phyloP scores from a whole-genome alignment of 1,140 invertebrate genomes.

The Chrysoperla carnea region DNA sequence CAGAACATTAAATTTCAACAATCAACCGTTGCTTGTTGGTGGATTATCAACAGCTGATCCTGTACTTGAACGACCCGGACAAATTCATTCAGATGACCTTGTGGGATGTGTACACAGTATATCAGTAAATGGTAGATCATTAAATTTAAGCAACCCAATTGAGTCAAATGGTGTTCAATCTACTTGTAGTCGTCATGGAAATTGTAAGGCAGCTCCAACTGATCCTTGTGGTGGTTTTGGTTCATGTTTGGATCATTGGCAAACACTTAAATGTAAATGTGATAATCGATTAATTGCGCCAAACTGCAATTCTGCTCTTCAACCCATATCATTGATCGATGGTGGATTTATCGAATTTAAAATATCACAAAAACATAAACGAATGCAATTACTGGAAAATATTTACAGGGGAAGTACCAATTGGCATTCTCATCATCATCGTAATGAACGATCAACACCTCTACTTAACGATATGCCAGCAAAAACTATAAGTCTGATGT shows the following conservation, averaged over 20 bases:
- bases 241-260: constrained; percentile 72
- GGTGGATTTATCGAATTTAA: constrained; percentile 63
- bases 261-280: constrained; percentile 48
- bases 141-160: constrained; percentile 64
- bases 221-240: constrained; percentile 44
- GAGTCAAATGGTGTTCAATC: constrained; percentile 48
- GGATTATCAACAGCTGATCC: constrained; percentile 69
- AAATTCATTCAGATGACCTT: constrained; percentile 80
- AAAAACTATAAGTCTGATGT: constrained; percentile 63
- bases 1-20: constrained; percentile 85
- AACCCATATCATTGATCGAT: constrained; percentile 57
- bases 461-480: constrained; percentile 22
- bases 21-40: constrained; percentile 68
- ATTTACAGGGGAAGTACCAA: constrained; percentile 52
- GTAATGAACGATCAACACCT: constrained; percentile 13
- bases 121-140: constrained; percentile 59
- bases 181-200: constrained; percentile 51
- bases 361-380: constrained; percentile 64
- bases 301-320: constrained; percentile 58
- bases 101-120: constrained; percentile 86
- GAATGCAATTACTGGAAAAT: constrained; percentile 66
- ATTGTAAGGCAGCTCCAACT: constrained; percentile 28
- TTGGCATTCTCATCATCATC: constrained; percentile 33
- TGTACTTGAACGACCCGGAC: constrained; percentile 67
- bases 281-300: constrained; percentile 49